These are phyloP conservation scores for Pyrgilauda ruficollis DNA, from an alignment of 2,113 vertebrate species.

Conservation along the genomic window DNA sequence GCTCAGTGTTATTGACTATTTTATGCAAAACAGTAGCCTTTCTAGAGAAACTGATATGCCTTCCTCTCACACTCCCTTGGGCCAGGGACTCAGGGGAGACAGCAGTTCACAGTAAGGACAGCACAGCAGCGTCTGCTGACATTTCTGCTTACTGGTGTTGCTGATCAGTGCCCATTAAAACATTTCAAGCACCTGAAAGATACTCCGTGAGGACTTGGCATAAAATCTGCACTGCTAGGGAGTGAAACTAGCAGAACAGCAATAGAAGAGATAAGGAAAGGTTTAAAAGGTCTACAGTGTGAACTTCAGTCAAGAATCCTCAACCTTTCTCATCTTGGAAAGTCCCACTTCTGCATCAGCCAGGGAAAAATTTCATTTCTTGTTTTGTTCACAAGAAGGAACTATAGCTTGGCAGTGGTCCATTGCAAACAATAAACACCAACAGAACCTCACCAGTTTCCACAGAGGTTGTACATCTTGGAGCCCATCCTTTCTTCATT, in stretches of 20 bases:
- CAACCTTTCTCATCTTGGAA: neutral
- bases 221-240: neutral
- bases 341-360: neutral
- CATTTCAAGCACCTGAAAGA: neutral
- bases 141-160: neutral
- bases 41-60: constrained; percentile 15
- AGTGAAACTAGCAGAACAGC: neutral
- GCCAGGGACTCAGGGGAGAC: neutral
- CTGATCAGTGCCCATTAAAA: neutral
- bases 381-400: constrained; percentile 22
- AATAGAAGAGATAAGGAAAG: neutral
- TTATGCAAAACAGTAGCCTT: neutral
- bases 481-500: neutral
- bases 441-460: neutral
- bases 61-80: neutral
- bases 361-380: neutral
- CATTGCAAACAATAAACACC: constrained; percentile 20
- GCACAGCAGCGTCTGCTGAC: neutral
- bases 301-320: neutral
- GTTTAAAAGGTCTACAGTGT: neutral
- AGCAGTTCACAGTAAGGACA: neutral
- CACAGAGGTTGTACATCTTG: neutral
- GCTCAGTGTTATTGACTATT: neutral
- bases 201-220: neutral
- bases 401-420: neutral